Base-by-base conservation (phyloP, 2,888 invertebrate genomes). In the Volucella zonaria region DNA sequence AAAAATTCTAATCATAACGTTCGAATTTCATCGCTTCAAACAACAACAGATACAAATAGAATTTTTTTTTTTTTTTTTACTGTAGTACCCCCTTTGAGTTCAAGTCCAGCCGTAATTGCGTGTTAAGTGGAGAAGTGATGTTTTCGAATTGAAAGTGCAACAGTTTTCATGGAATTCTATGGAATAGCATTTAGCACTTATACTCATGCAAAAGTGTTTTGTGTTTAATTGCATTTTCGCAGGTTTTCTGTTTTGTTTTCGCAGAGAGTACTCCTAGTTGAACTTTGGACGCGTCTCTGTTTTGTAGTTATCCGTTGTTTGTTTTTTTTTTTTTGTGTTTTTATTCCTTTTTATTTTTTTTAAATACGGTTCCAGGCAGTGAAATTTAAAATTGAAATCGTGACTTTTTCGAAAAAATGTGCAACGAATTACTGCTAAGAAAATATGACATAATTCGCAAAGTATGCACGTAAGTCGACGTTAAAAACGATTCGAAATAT, bases 401-500 rank as follows among this genome's bases (percentile, higher is more conserved):
- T 58, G 58, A 58, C 38, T 23, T 45, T 47, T 23, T 18, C 12
- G 8, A 11, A 56, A 3, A n/a, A 49, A 42, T 51, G n/a, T 14
- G 1, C 15, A 43, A 67, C 14, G 2, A n/a, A 43, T 47, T 70
- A 40, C 18, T 58, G 12, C 10, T 45, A 47, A 18, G 47, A 45
- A 47, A 47, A 18, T 18, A 49, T 58, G 70, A 70, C 58, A 58
- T 49, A 70, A 70, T 49, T 49, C 47, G n/a, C n/a, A 8, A 70
- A 70, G 49, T 18, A 70, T 70, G 70, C 18, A 40, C 11, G 47
- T 73, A 42, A 40, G 49, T 31, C 31, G 31, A 31, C 31, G 23
- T 47, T 49, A 23, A 31, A 47, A 47, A 56, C 15, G 45, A 47
- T 38, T 14, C 1, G 23, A 67, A 12, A 12, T 18, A 52, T 15